A percentile compares a stretch with the other conserved stretches of the same genome.
These are phyloP conservation scores for Megalurothrips usitatus DNA, from an alignment of 2,888 invertebrate genomes.

Conservation along the genomic window DNA sequence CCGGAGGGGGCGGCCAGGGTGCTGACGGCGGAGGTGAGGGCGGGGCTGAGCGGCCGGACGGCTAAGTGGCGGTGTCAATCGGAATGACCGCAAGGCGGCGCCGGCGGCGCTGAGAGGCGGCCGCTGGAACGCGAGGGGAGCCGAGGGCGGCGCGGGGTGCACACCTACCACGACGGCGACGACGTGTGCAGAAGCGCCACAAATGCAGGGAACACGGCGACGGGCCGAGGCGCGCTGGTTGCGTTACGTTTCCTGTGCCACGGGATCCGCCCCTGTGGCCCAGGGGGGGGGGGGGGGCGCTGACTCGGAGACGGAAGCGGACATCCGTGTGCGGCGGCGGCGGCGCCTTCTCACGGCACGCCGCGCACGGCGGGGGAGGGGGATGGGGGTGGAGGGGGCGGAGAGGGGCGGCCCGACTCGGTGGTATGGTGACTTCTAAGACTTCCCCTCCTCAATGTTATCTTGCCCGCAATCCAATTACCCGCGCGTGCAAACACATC, in stretches of 20 bases:
- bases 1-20: neutral
- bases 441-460: conserved; percentile 26
- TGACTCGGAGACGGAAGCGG: conserved; percentile 15
- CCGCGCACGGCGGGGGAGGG: neutral
- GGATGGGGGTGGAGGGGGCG: neutral
- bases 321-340: neutral
- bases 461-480: conserved; percentile 24
- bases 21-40: too few relatives aligned
- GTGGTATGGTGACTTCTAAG: neutral
- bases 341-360: neutral
- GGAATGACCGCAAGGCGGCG: neutral
- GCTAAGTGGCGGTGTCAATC: too few relatives aligned
- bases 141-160: too few relatives aligned
- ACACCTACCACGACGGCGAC: too few relatives aligned
- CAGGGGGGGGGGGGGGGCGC: neutral
- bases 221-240: neutral
- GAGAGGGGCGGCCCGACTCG: neutral
- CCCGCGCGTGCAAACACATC: conserved; percentile 14
- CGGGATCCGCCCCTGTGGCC: too few relatives aligned
- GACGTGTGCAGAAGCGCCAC: neutral
- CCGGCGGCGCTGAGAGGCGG: neutral
- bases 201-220: neutral
- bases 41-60: too few relatives aligned
- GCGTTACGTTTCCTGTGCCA: neutral
- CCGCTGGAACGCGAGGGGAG: neutral